Evolutionary conservation across 2,113 vertebrate species (phyloP).

Genomic region (Notarius lentiginosus): DNA sequence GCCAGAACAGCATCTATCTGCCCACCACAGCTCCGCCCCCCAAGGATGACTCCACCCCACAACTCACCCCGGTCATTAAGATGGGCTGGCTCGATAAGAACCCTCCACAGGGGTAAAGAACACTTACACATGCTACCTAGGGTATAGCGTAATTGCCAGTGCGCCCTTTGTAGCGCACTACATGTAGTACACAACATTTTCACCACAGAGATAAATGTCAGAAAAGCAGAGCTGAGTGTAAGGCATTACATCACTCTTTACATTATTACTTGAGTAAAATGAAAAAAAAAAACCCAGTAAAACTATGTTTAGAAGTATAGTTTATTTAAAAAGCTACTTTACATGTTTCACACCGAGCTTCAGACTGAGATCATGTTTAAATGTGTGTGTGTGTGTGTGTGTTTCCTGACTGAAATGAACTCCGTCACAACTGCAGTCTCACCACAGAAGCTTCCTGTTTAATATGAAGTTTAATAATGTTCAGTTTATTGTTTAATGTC

Average conservation of each 20-base stretch:
- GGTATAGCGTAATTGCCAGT: too few relatives aligned
- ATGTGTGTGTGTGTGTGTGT: background rate
- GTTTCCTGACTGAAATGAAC: background rate
- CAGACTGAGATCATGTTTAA: too few relatives aligned
- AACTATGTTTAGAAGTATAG: too few relatives aligned
- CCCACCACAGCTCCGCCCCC: slow-evolving; percentile 40
- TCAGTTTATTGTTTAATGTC: background rate
- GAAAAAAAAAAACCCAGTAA: too few relatives aligned
- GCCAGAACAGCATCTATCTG: slow-evolving; percentile 61
- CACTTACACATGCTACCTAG: background rate
- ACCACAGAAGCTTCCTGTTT: background rate
- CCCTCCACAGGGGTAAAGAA: slow-evolving; percentile 85
- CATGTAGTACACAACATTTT: background rate
- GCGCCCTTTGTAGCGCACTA: too few relatives aligned
- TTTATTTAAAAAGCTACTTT: too few relatives aligned
- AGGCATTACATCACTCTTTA: too few relatives aligned
- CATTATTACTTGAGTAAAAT: too few relatives aligned
- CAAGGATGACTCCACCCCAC: slow-evolving; percentile 51
- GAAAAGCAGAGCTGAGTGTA: background rate
- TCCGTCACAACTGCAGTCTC: background rate
- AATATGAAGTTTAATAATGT: background rate
- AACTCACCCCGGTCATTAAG: slow-evolving; percentile 72
- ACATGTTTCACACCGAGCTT: background rate
- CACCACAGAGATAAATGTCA: background rate
- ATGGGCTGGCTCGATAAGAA: slow-evolving; percentile 94